Percentiles rank a stretch among this genome's conserved stretches.
These are phyloP conservation scores for Helleia helle DNA, from an alignment of 2,888 invertebrate genomes.

Conservation along the genomic window DNA sequence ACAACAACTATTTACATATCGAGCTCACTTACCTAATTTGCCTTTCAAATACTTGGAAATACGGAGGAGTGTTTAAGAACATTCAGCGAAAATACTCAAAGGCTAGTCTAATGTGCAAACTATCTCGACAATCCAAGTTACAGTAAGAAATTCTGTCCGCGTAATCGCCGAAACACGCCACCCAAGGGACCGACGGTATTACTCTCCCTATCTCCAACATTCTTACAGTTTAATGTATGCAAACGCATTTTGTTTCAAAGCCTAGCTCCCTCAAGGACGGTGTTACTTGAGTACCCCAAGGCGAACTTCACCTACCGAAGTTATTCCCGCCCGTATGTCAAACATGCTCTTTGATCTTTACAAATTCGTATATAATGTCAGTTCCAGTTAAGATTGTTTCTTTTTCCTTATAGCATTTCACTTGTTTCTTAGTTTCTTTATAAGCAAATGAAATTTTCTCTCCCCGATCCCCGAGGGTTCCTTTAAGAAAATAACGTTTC, in stretches of 20 bases:
- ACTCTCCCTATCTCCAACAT: constrained; percentile 68
- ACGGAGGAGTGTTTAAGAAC: constrained; percentile 53
- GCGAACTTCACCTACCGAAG: constrained; percentile 50
- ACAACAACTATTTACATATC: constrained; percentile 54
- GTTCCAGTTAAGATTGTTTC: constrained; percentile 56
- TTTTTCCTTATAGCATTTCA: constrained; percentile 35
- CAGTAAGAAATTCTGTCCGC: constrained; percentile 61
- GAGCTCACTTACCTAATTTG: constrained; percentile 53
- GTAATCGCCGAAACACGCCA: constrained; percentile 70
- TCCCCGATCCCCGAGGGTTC: constrained; percentile 44
- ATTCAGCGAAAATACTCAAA: constrained; percentile 59
- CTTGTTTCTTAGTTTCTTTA: constrained; percentile 33
- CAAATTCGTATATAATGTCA: constrained; percentile 70
- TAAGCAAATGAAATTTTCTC: constrained; percentile 34
- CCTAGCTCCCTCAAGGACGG: constrained; percentile 63
- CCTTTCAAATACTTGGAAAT: constrained; percentile 68
- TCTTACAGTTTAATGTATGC: constrained; percentile 74
- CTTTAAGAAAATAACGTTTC: no score
- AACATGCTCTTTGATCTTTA: constrained; percentile 69
- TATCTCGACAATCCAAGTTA: constrained; percentile 56
- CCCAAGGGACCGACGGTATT: constrained; percentile 51
- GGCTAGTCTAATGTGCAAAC: constrained; percentile 66
- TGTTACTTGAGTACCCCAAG: constrained; percentile 58
- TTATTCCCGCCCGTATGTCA: constrained; percentile 58
- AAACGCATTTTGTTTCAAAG: constrained; percentile 75